Base-by-base conservation (phyloP, 2,888 invertebrate species). In the Diplolepis rosae region DNA sequence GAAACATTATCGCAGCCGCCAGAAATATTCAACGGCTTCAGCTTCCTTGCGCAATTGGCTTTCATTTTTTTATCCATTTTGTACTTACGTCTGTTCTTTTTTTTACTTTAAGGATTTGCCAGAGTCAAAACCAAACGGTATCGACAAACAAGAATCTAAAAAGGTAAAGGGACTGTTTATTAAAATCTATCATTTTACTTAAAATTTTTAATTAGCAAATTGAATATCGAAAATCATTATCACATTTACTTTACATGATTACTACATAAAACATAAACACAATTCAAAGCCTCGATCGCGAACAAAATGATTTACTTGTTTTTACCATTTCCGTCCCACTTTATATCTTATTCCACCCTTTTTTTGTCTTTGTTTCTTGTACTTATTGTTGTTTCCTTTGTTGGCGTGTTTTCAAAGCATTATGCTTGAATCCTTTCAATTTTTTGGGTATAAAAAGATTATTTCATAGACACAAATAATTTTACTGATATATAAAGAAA, bases 81-180 rank as follows among this genome's bases (percentile, higher is more conserved):
- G 39, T 61, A 61, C 39, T 61, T n/a, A 61, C 9, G 6, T 5
- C 35, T 39, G 32, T 32, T 27, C 56, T 61, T 73, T 68, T 70
- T 66, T 77, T 78, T 78, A 80, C 80, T 81, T 76, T 77, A 86
- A 87, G 82, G 82, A 85, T 80, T 83, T 81, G 79, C 82, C 81
- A 72, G 85, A 87, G 73, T 79, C 83, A 56, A 84, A 87, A 84
- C 80, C 82, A 72, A 88, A 88, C 68, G 88, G 88, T 85, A 85
- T 87, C 81, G 84, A 84, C 82, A 85, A 86, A 84, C 84, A 85
- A 79, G 79, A 74, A 67, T 27, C 79, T 18, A 76, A 83, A 72
- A 86, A 88, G 88, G 88, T 88, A 88, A 82, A 79, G 70, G 30
- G 48, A 3, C 22, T 71, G 66, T 54, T 72, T 67, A 75, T 72